Percentiles rank a stretch among this genome's conserved stretches.
Evolutionary conservation across 2,113 vertebrate genomes (phyloP).

Genomic region (Ceratotherium simum): DNA sequence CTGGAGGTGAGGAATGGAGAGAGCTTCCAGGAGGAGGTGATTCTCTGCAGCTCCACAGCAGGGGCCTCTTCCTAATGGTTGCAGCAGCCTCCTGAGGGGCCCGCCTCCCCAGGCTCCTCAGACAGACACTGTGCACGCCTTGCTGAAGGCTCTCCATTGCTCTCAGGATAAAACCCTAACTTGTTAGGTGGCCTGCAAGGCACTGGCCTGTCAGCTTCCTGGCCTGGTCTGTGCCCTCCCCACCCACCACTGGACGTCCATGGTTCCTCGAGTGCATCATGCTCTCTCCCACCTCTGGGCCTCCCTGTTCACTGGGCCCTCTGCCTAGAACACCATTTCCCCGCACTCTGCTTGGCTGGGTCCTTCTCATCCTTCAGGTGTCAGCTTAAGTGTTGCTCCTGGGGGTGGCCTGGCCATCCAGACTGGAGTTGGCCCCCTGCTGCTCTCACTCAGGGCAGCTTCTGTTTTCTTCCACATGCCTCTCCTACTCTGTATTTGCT

Average conservation of each 20-base stretch:
- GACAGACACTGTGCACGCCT: fast-evolving
- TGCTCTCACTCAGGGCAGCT: neutral
- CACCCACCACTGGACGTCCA: fast-evolving
- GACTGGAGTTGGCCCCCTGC: neutral
- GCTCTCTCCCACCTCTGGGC: neutral
- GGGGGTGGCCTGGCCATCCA: neutral
- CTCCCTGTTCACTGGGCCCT: neutral
- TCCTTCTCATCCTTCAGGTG: neutral
- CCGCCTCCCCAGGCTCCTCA: neutral
- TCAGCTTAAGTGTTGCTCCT: neutral
- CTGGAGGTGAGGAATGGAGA: neutral
- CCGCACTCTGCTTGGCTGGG: neutral
- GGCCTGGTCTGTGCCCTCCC: neutral
- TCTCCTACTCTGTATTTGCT: neutral
- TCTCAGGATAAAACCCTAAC: neutral
- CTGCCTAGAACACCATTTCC: neutral
- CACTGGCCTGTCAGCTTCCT: neutral
- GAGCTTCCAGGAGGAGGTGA: neutral
- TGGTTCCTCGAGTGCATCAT: neutral
- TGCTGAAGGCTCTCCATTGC: neutral
- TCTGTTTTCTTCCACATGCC: fast-evolving
- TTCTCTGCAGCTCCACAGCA: neutral
- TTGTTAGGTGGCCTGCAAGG: too few relatives aligned
- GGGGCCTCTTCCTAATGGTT: neutral
- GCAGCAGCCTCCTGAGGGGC: too few relatives aligned